Evolutionary conservation across 2,797 vertebrate species (phyloP).

Genomic region (Molossus alvarezi): DNA sequence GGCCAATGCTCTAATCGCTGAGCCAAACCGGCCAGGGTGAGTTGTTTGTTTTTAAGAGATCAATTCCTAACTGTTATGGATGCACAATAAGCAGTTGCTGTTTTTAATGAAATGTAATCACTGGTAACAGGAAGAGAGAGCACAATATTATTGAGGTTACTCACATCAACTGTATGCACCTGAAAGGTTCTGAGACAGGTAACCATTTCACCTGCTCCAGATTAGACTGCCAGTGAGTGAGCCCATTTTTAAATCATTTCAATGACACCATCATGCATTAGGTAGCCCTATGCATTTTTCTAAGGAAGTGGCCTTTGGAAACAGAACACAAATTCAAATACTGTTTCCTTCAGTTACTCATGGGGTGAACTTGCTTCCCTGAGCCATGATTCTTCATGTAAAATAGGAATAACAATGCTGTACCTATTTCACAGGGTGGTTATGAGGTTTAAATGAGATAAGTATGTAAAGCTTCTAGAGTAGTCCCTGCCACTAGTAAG

Average conservation of each 20-base stretch:
- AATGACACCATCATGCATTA: neutral
- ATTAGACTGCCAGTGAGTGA: neutral
- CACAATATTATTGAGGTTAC: neutral
- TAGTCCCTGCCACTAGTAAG: neutral
- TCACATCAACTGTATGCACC: neutral
- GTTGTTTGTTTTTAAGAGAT: conserved; percentile 37
- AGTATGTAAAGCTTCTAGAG: neutral
- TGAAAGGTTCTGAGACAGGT: neutral
- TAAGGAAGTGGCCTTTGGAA: conserved; percentile 6
- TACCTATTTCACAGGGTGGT: neutral
- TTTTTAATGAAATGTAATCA: neutral
- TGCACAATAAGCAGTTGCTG: neutral
- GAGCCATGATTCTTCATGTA: neutral
- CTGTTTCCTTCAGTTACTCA: neutral
- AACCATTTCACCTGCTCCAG: neutral
- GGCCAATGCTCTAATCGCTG: too few species aligned
- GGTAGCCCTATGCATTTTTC: neutral
- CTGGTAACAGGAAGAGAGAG: conserved; percentile 5
- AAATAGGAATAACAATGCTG: neutral
- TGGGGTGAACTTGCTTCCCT: neutral
- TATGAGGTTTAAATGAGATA: neutral
- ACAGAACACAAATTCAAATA: neutral
- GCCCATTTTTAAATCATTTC: neutral
- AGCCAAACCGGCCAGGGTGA: too few species aligned
- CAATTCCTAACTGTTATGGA: neutral